These are phyloP conservation scores for Musca domestica DNA, from an alignment of 1,140 invertebrate species.

Conservation along the genomic window DNA sequence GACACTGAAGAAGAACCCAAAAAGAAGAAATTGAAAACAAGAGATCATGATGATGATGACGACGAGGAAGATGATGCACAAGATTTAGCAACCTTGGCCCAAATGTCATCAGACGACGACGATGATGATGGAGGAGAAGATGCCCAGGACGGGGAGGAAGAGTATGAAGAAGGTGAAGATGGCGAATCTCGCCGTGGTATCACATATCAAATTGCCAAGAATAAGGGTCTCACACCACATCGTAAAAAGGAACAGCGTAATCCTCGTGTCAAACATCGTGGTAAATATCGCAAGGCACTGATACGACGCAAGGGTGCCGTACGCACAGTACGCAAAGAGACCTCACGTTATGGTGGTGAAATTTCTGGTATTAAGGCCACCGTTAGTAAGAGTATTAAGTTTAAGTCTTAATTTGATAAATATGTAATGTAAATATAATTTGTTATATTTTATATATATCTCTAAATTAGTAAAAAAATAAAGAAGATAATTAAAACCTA, in stretches of 20 bases:
- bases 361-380: conserved; percentile 85
- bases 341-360: conserved; percentile 81
- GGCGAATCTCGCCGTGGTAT: conserved; percentile 70
- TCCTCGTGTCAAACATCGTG: conserved; percentile 89
- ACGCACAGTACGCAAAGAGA: conserved; percentile 75
- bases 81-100: conserved; percentile 14
- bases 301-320: conserved; percentile 87
- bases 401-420: conserved; percentile 57
- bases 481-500: background rate
- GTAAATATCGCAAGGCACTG: conserved; percentile 86
- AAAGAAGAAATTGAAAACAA: background rate
- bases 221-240: conserved; percentile 87
- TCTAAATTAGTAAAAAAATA: background rate
- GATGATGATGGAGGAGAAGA: conserved; percentile 54
- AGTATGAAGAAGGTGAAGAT: conserved; percentile 45
- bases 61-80: background rate
- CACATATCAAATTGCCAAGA: conserved; percentile 91
- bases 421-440: background rate
- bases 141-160: conserved; percentile 43
- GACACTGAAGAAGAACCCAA: conserved; percentile 24
- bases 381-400: conserved; percentile 82
- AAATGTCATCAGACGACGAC: conserved; percentile 6
- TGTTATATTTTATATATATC: background rate
- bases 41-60: background rate
- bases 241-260: conserved; percentile 89